Percentiles rank a stretch among this genome's conserved stretches.
These are phyloP conservation scores for Ormyrus rosae DNA, from an alignment of 2,888 invertebrate genomes.

Conservation along the genomic window DNA sequence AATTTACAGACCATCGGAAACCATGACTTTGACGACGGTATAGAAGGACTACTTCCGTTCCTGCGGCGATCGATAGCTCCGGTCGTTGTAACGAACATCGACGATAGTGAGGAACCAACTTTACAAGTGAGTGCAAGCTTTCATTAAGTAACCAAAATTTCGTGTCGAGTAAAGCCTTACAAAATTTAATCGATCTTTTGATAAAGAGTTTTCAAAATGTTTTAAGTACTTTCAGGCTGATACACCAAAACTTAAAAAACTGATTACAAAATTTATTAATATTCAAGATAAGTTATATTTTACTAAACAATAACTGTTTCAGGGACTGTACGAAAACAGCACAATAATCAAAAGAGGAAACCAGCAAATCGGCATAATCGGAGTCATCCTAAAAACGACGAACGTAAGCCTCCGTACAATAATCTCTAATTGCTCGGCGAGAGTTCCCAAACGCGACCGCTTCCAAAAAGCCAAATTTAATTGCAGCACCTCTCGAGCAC, in stretches of 20 bases:
- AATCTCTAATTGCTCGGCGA: too few species aligned
- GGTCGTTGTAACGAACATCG: constrained; percentile 86
- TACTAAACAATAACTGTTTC: constrained; percentile 53
- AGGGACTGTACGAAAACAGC: constrained; percentile 81
- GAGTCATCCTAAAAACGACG: constrained; percentile 84
- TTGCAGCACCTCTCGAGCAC: constrained; percentile 69
- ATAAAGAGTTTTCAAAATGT: too few species aligned
- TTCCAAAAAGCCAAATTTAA: background rate
- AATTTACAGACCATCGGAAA: constrained; percentile 85
- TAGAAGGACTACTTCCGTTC: constrained; percentile 85
- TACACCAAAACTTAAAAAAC: too few species aligned
- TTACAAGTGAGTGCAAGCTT: constrained; percentile 68
- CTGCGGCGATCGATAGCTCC: constrained; percentile 81
- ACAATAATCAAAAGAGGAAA: constrained; percentile 80
- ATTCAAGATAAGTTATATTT: too few species aligned
- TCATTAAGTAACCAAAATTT: background rate
- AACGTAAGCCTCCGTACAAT: constrained; percentile 75
- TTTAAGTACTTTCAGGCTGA: too few species aligned
- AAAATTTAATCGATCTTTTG: too few species aligned
- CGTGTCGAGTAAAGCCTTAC: too few species aligned
- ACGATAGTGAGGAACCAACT: constrained; percentile 82
- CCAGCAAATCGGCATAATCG: constrained; percentile 86
- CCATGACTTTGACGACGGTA: constrained; percentile 90
- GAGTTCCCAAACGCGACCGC: too few species aligned
- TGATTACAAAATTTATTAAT: too few species aligned